phyloP scores from a whole-genome alignment of 2,888 invertebrate genomes.

The Psylliodes chrysocephalus region DNA sequence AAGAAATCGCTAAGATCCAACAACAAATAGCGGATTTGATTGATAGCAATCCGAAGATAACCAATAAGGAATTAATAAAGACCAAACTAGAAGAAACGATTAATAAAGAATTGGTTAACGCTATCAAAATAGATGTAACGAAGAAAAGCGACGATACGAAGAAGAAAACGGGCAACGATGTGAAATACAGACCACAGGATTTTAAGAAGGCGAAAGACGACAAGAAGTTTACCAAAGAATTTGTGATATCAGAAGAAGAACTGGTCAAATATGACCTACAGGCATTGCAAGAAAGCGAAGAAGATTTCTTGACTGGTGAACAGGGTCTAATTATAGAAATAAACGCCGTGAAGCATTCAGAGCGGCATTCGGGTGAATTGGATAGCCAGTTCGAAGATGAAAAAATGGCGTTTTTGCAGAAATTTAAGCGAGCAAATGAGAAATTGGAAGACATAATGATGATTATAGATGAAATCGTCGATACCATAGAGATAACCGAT shows the following conservation, averaged over 20 bases:
- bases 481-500: constrained; percentile 59
- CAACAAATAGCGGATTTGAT: constrained; percentile 65
- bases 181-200: neutral
- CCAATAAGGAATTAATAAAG: constrained; percentile 65
- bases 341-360: too few relatives aligned
- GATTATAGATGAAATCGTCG: constrained; percentile 62
- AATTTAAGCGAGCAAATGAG: constrained; percentile 58
- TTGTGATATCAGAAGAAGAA: neutral
- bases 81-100: constrained; percentile 61
- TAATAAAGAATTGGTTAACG: constrained; percentile 53
- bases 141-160: constrained; percentile 10
- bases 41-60: constrained; percentile 65
- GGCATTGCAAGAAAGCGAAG: constrained; percentile 31
- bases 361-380: constrained; percentile 32
- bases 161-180: neutral
- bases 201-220: neutral
- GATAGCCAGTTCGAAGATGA: constrained; percentile 40
- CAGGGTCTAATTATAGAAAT: constrained; percentile 26
- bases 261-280: neutral
- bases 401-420: constrained; percentile 46
- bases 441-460: constrained; percentile 60
- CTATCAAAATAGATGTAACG: constrained; percentile 34
- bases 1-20: constrained; percentile 65
- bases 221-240: neutral
- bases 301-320: constrained; percentile 41